Percentiles rank a stretch among this genome's conserved stretches.
Conservation (phyloP, 2,113 vertebrate genomes). For the Pyxicephalus adspersus region DNA sequence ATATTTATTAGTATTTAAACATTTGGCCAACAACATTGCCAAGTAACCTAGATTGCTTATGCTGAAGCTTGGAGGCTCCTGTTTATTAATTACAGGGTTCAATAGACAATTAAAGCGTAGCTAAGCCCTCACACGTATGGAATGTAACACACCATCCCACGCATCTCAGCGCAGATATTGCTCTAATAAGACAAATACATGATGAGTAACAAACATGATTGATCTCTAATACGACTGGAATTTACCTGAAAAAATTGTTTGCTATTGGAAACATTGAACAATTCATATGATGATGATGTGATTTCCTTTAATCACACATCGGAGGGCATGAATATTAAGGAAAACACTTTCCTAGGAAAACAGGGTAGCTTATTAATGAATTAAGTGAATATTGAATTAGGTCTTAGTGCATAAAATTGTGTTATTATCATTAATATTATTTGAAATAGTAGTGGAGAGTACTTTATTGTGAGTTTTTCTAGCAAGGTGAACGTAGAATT, state of each 20-base stretch:
- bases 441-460: too few relatives aligned
- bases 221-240: constrained; percentile 61
- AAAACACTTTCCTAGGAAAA: too few relatives aligned
- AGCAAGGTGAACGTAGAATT: too few relatives aligned
- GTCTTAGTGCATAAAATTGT: too few relatives aligned
- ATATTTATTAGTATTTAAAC: constrained; percentile 62
- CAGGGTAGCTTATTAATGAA: too few relatives aligned
- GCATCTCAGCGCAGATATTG: constrained; percentile 65
- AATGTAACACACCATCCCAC: constrained; percentile 69
- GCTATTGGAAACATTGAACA: not conserved
- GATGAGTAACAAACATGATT: constrained; percentile 59
- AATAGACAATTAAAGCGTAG: constrained; percentile 69
- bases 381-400: too few relatives aligned
- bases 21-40: constrained; percentile 65
- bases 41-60: constrained; percentile 70
- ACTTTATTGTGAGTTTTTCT: too few relatives aligned
- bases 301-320: not conserved
- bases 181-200: constrained; percentile 59
- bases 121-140: constrained; percentile 73
- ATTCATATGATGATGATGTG: not conserved
- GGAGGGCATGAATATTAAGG: not conserved
- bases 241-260: not conserved
- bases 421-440: too few relatives aligned
- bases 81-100: constrained; percentile 73
- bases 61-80: constrained; percentile 70